Base-by-base conservation (phyloP, 2,888 invertebrate genomes). In the Litoditis marina region DNA sequence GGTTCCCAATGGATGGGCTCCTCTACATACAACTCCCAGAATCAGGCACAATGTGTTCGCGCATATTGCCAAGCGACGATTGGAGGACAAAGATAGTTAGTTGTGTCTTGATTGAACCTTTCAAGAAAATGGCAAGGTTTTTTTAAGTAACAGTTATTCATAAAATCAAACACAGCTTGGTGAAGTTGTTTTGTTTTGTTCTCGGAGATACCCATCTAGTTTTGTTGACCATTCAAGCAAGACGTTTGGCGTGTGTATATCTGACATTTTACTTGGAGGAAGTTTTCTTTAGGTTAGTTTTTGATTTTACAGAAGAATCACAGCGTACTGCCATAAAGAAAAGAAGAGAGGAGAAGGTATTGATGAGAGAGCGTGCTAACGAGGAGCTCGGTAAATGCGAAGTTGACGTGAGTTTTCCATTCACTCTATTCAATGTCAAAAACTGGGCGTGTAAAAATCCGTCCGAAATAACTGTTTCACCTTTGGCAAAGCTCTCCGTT, bases 1-100 rank as follows among this genome's bases (percentile, higher is more conserved):
- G 57, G 57, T 57, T 1, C 57, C 57, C 16, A 36, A 27, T 11
- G 47, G 49, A 5, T 57, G 57, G 57, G 49, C 46, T 19, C 47
- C 57, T 6, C 27, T 57, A 34, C 25, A 47, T 7, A 31, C 49
- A 8, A 25, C 57, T 1, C 22, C 30, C 1, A 57, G 28, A 31
- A 47, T 46, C 11, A 5, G 49, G 1, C 30, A 57, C 31, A 2
- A 16, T n/a, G 30, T 57, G 16, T 19, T 57, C 2, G 25, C 16
- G n/a, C n/a, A 19, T 16, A 57, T 57, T 8, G 57, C 57, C 47
- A 57, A 32, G 32, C 11, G 47, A 31, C 46, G 36, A 31, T n/a
- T 34, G 2, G 57, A 57, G 25, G 57, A 32, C 1, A 25, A 47
- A n/a, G 46, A 57, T 28, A 46, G 57, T 57, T 7, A 25, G 47